phyloP scores from a whole-genome alignment of 2,113 vertebrate genomes.

The Clarias gariepinus region DNA sequence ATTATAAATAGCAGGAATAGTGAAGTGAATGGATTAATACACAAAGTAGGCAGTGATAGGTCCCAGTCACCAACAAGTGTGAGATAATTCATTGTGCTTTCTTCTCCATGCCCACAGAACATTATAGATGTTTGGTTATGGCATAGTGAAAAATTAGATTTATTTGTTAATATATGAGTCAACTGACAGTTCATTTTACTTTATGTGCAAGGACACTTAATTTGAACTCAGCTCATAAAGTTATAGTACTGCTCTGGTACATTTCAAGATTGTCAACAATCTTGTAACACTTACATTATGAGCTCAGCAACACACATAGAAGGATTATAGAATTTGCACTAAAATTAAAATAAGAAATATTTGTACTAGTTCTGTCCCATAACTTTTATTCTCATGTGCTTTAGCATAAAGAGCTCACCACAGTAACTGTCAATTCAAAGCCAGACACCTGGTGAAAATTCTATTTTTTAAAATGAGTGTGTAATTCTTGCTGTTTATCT shows the following conservation, averaged over 20 bases:
- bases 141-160: neutral
- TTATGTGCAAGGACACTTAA: neutral
- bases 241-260: neutral
- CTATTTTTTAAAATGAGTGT: neutral
- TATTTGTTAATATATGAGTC: slow-evolving; percentile 13
- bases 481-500: neutral
- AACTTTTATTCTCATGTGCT: slow-evolving; percentile 15
- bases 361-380: slow-evolving; percentile 7
- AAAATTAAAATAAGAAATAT: slow-evolving; percentile 28
- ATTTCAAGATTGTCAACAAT: neutral
- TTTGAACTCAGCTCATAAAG: slow-evolving; percentile 13
- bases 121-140: neutral
- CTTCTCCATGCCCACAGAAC: neutral
- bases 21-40: too few species aligned
- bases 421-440: neutral
- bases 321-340: neutral
- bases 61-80: neutral
- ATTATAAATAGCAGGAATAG: neutral
- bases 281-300: slow-evolving; percentile 15
- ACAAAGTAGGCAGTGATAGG: neutral
- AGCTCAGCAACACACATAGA: slow-evolving; percentile 1
- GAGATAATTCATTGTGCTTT: neutral
- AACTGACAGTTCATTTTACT: neutral
- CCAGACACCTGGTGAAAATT: neutral
- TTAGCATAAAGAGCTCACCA: neutral